A percentile compares a stretch with the other conserved stretches of the same genome.
phyloP scores from a whole-genome alignment of 2,113 vertebrate genomes.

The Poeciliopsis occidentalis region DNA sequence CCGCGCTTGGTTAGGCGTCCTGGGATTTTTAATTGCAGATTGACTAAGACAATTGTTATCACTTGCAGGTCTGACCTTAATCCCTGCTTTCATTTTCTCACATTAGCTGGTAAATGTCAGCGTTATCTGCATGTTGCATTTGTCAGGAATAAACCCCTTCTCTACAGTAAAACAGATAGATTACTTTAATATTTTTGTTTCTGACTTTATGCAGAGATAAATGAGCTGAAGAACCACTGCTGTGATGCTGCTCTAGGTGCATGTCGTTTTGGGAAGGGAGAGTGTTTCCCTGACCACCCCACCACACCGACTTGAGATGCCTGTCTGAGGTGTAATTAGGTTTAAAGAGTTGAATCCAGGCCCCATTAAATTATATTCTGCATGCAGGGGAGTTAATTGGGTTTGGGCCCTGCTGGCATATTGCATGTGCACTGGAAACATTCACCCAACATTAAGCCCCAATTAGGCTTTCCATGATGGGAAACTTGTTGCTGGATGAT shows the following conservation, averaged over 20 bases:
- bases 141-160: constrained; percentile 1
- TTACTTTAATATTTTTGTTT: not conserved
- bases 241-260: constrained; percentile 17
- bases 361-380: constrained; percentile 71
- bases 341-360: constrained; percentile 71
- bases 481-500: constrained; percentile 58
- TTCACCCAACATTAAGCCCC: constrained; percentile 75
- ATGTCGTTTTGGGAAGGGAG: constrained; percentile 13
- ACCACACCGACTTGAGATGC: constrained; percentile 62
- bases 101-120: constrained; percentile 33
- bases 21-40: constrained; percentile 59
- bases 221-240: not conserved
- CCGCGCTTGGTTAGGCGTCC: constrained; percentile 40
- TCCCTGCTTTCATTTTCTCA: constrained; percentile 25
- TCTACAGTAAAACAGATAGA: not conserved
- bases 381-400: constrained; percentile 72
- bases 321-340: constrained; percentile 74
- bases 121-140: constrained; percentile 11
- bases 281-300: constrained; percentile 42
- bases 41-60: constrained; percentile 52
- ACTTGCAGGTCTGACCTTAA: constrained; percentile 48
- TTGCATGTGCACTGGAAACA: constrained; percentile 71
- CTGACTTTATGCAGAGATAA: not conserved
- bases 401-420: constrained; percentile 75
- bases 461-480: constrained; percentile 69